Conservation (phyloP, 2,888 invertebrate species). For the Neoaliturus tenellus region DNA sequence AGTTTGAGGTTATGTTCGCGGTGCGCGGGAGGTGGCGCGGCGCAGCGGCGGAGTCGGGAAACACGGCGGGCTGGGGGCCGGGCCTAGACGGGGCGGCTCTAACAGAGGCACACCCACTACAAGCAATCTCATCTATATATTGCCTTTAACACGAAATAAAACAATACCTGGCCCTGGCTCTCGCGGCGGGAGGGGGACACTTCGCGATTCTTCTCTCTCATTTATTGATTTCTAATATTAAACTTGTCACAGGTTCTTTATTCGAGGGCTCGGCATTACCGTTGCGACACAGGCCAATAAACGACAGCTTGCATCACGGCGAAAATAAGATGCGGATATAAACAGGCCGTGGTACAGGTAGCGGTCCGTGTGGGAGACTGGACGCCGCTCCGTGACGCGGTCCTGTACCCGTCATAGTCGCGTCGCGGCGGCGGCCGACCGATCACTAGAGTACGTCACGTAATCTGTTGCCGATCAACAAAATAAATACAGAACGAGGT, state of each 20-base stretch:
- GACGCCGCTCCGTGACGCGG: background rate
- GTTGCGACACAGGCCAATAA: constrained; percentile 11
- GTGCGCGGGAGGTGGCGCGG: constrained; percentile 1
- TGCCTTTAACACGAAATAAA: constrained; percentile 53
- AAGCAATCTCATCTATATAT: constrained; percentile 51
- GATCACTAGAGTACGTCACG: too few species aligned
- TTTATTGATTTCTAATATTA: constrained; percentile 54
- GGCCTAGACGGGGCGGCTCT: constrained; percentile 33
- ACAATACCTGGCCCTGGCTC: constrained; percentile 51
- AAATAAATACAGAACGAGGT: too few species aligned
- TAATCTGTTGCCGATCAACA: too few species aligned
- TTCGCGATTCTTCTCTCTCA: constrained; percentile 53
- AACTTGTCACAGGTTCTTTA: constrained; percentile 50
- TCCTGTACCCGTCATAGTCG: too few species aligned
- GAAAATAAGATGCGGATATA: background rate
- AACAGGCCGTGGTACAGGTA: too few species aligned
- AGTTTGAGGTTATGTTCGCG: constrained; percentile 33
- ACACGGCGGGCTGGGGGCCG: background rate
- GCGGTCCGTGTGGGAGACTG: too few species aligned
- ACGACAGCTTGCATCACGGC: background rate
- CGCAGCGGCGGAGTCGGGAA: background rate
- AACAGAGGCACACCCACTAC: constrained; percentile 21
- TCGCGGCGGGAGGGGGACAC: background rate
- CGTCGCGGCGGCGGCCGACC: too few species aligned
- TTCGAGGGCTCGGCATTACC: constrained; percentile 48